These are phyloP conservation scores for Corbicula japonica DNA, from an alignment of 2,888 invertebrate genomes.

Conservation along the genomic window DNA sequence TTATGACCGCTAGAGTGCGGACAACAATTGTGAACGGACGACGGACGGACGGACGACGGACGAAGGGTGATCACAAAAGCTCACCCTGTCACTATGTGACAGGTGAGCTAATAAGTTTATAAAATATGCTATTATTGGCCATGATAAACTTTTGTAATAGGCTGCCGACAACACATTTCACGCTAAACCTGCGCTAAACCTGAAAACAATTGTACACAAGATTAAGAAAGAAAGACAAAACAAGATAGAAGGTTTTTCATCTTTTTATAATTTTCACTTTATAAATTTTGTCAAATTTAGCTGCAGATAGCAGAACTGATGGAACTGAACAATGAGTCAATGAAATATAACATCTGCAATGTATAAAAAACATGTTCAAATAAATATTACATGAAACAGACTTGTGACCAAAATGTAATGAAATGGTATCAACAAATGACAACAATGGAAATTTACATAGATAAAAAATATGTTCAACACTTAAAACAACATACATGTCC, in stretches of 20 bases:
- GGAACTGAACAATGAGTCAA: constrained; percentile 58
- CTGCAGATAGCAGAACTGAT: constrained; percentile 63
- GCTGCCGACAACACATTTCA: no score
- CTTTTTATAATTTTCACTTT: constrained; percentile 42
- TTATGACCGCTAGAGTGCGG: no score
- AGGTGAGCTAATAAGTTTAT: no score
- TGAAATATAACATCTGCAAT: constrained; percentile 37
- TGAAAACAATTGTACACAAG: not conserved
- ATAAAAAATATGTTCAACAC: constrained; percentile 51
- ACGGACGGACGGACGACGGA: no score
- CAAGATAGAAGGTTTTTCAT: constrained; percentile 24
- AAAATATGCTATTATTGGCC: no score
- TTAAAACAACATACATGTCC: constrained; percentile 36
- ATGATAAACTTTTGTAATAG: no score
- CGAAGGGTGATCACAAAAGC: no score
- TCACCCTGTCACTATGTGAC: no score
- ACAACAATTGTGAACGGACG: no score
- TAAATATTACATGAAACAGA: constrained; percentile 44
- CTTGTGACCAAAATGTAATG: constrained; percentile 33
- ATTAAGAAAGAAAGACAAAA: not conserved
- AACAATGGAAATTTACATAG: constrained; percentile 35
- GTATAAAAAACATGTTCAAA: constrained; percentile 52
- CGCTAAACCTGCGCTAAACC: no score
- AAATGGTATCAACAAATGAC: constrained; percentile 41
- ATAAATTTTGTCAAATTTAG: constrained; percentile 48